phyloP scores from a whole-genome alignment of 2,113 vertebrate species.

The Menura novaehollandiae region DNA sequence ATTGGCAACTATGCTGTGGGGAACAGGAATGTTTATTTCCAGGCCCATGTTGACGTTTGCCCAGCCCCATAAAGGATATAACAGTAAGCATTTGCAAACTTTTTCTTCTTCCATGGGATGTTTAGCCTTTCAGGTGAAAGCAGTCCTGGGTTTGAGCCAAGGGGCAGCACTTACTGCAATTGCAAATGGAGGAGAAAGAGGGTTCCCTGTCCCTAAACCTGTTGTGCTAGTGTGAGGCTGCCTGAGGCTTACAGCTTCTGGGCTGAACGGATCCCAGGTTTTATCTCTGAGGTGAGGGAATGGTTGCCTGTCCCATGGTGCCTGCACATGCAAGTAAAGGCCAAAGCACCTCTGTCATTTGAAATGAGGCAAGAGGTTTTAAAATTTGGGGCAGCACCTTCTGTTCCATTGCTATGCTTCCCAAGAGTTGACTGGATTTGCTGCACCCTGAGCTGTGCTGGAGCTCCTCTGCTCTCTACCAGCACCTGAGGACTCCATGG shows the following conservation, averaged over 20 bases:
- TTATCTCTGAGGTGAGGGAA: not conserved
- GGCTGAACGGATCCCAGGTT: not conserved
- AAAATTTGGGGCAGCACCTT: not conserved
- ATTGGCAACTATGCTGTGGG: not conserved
- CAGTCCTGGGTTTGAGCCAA: not conserved
- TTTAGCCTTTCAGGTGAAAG: not conserved
- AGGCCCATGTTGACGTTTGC: not conserved
- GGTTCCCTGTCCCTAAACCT: not conserved
- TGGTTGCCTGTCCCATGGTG: not conserved
- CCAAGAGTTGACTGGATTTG: not conserved
- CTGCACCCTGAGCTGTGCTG: not conserved
- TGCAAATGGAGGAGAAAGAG: not conserved
- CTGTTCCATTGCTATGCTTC: not conserved
- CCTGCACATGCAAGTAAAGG: not conserved
- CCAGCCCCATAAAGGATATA: not conserved
- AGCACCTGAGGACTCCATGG: not conserved
- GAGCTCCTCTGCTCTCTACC: not conserved
- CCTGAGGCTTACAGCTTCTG: not conserved
- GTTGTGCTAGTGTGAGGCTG: not conserved
- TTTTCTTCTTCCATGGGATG: not conserved
- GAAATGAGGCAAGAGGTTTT: not conserved
- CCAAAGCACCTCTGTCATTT: not conserved
- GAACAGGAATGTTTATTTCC: not conserved
- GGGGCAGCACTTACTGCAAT: not conserved
- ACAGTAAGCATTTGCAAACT: slow-evolving; percentile 17